Percentiles rank a stretch among this genome's conserved stretches.
Evolutionary conservation across 2,113 vertebrate species (phyloP).

Genomic region (Silurus meridionalis): DNA sequence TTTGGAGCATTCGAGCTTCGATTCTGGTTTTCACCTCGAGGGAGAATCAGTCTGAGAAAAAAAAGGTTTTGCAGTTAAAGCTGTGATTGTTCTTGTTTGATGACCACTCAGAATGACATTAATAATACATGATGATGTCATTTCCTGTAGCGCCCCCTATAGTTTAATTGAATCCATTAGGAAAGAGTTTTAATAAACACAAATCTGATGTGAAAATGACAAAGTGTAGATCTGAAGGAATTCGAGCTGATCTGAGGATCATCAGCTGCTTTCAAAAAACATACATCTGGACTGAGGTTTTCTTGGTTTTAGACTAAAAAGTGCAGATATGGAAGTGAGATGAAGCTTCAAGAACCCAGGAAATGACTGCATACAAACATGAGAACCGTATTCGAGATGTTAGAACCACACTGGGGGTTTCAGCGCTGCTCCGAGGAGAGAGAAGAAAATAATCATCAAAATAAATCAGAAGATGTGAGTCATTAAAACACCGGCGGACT

Average conservation of each 20-base stretch:
- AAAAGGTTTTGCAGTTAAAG: neutral
- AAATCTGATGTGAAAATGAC: too few species aligned
- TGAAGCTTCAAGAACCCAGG: too few species aligned
- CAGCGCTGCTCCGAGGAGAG: too few species aligned
- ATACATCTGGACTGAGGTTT: too few species aligned
- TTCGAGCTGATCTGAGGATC: too few species aligned
- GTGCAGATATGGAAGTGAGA: too few species aligned
- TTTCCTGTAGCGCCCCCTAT: neutral
- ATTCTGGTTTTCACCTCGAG: neutral
- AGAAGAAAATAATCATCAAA: neutral
- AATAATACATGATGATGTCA: slow-evolving; percentile 7
- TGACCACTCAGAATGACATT: neutral
- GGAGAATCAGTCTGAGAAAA: slow-evolving; percentile 6
- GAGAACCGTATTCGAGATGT: too few species aligned
- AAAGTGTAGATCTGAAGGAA: too few species aligned
- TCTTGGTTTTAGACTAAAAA: too few species aligned
- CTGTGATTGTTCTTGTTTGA: neutral
- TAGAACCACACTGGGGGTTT: neutral
- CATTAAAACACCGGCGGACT: neutral
- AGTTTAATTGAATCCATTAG: neutral
- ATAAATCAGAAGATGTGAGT: neutral
- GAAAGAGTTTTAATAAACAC: neutral
- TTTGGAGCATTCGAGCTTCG: neutral
- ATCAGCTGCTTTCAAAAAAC: too few species aligned
- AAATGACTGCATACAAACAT: too few species aligned